Evolutionary conservation across 2,888 invertebrate genomes (phyloP), one percentile per base, ranked within the genome.

Genomic region (Caenorhabditis parvicauda): DNA sequence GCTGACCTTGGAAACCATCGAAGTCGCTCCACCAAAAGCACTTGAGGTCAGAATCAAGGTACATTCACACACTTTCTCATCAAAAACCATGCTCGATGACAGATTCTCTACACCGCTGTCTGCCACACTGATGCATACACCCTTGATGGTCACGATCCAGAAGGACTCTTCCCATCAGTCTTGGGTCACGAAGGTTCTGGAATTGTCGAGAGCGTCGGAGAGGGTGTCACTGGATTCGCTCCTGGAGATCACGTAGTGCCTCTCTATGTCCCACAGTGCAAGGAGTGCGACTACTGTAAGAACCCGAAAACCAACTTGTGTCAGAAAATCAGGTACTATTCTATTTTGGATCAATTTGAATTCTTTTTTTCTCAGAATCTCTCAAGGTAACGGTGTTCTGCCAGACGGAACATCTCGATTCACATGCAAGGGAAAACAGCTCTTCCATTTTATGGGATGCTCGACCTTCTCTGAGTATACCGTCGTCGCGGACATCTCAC

Each of bases 301-400:
- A 92, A 89, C 59, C 88, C 90, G 0, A 96, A 96, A 83, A 98
- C 98, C 0, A 99, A 99, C 85, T 85, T 99, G 12, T 99, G 98
- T 82, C 89, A 90, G 79, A 94, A 91, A 83, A 91, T 98, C 54
- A 87, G 93, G 48, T 72, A 90, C 90, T 9, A 72, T 79, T 19
- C 27, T 14, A 24, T 32, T 14, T 25, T 54, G 19, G 41, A 24
- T 24, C n/a, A 25, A 4, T 5, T 3, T 14, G 14, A 5, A 17
- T 4, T 22, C 14, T n/a, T 19, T 17, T 12, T 17, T 49, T 53
- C 61, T 57, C 39, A 80, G 83, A 28, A 50, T 67, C 14, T 78
- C 82, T 17, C 82, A 86, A 83, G 93, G 93, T 0, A 87, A 88
- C 76, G 94, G 94, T 35, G 83, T 90, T 3, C 89, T 94, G 90